Evolutionary conservation across 1,140 invertebrate genomes (phyloP).

Genomic region (Daktulosphaira vitifoliae): DNA sequence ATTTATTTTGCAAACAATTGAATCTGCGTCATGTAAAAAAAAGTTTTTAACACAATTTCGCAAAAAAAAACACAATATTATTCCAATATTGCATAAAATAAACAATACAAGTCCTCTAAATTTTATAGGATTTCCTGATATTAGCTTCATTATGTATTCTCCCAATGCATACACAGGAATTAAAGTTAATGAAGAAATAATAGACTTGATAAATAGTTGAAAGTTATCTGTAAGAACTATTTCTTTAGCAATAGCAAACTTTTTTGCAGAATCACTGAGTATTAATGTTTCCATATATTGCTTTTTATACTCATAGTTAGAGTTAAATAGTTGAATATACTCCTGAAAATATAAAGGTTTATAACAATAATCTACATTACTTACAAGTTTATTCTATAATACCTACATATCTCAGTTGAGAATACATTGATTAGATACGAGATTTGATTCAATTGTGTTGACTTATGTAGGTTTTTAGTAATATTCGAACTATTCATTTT

Average conservation of each 20-base stretch:
- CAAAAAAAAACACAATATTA: constrained; percentile 39
- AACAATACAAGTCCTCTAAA: constrained; percentile 39
- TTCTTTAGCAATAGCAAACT: constrained; percentile 46
- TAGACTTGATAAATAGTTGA: constrained; percentile 34
- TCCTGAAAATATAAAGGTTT: neutral
- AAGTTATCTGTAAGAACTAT: constrained; percentile 38
- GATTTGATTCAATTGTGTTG: no score
- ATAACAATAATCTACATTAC: no score
- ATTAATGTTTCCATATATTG: constrained; percentile 42
- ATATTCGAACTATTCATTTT: no score
- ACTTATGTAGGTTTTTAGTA: no score
- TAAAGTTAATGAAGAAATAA: constrained; percentile 35
- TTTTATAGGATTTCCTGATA: constrained; percentile 36
- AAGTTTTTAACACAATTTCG: constrained; percentile 30
- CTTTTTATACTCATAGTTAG: constrained; percentile 42
- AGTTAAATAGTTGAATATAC: constrained; percentile 35
- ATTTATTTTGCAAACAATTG: constrained; percentile 39
- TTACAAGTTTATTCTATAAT: no score
- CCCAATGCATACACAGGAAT: constrained; percentile 37
- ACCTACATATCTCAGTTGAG: no score
- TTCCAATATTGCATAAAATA: constrained; percentile 41
- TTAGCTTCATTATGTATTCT: constrained; percentile 22
- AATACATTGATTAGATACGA: no score
- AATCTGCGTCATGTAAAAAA: constrained; percentile 42
- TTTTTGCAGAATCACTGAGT: constrained; percentile 44